phyloP scores from a whole-genome alignment of 2,797 vertebrate species.

The Hippoglossus hippoglossus region DNA sequence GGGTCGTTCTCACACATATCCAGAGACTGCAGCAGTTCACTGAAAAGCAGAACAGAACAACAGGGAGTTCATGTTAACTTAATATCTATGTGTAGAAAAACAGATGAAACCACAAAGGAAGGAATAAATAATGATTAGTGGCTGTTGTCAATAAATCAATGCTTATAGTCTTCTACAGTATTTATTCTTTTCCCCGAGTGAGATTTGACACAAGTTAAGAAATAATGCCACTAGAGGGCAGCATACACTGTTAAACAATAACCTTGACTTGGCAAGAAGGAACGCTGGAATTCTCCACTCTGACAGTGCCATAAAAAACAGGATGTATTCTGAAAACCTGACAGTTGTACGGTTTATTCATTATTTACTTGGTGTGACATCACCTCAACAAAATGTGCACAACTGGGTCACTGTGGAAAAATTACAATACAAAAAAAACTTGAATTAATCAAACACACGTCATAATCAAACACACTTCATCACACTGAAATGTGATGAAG shows the following conservation, averaged over 20 bases:
- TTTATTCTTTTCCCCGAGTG: background rate
- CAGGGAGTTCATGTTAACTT: background rate
- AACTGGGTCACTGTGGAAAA: constrained; percentile 24
- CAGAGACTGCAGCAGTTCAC: constrained; percentile 92
- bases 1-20: constrained; percentile 93
- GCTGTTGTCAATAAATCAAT: background rate
- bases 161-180: background rate
- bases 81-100: background rate
- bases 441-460: background rate
- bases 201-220: background rate
- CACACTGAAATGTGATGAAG: background rate
- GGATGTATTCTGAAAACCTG: constrained; percentile 21
- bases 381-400: constrained; percentile 1
- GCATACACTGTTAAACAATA: constrained; percentile 28
- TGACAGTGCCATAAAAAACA: constrained; percentile 4
- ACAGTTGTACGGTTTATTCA: background rate
- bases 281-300: constrained; percentile 1
- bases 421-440: constrained; percentile 3
- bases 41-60: constrained; percentile 60
- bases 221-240: constrained; percentile 62
- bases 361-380: constrained; percentile 12
- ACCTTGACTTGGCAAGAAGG: background rate
- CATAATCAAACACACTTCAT: constrained; percentile 16
- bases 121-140: background rate
- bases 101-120: background rate